Evolutionary conservation across 2,888 invertebrate genomes (phyloP).

Genomic region (Antheraea assamensis): DNA sequence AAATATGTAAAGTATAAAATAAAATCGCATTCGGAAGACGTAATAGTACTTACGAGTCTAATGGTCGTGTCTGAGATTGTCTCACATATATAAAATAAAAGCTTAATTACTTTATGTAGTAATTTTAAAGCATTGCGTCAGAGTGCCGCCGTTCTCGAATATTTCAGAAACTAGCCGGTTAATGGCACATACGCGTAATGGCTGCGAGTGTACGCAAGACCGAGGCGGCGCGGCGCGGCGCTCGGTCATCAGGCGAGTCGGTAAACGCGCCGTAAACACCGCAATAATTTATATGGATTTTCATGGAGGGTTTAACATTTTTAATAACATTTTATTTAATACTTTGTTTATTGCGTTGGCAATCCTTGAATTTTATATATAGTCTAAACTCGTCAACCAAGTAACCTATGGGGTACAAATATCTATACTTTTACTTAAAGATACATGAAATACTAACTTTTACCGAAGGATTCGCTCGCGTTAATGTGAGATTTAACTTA

Average conservation of each 20-base stretch:
- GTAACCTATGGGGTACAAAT: not conserved
- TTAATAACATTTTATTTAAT: not conserved
- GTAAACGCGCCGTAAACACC: not conserved
- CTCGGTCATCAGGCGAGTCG: not conserved
- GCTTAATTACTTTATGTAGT: not conserved
- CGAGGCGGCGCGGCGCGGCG: not conserved
- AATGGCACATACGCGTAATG: not conserved
- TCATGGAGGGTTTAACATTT: not conserved
- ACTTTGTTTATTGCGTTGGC: not conserved
- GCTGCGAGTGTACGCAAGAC: not conserved
- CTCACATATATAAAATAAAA: not conserved
- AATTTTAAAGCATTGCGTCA: not conserved
- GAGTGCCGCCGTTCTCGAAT: conserved; percentile 2
- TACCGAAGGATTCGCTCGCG: no score
- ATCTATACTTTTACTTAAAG: not conserved
- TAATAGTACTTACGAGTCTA: not conserved
- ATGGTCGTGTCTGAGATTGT: not conserved
- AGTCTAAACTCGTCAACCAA: not conserved
- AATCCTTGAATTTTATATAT: not conserved
- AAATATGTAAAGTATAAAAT: not conserved
- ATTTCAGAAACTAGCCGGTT: conserved; percentile 1
- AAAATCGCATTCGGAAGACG: not conserved
- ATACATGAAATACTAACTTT: no score
- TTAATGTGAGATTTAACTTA: no score
- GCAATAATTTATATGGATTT: not conserved